Evolutionary conservation across 2,888 invertebrate species (phyloP).

Genomic region (Lysandra bellargus): DNA sequence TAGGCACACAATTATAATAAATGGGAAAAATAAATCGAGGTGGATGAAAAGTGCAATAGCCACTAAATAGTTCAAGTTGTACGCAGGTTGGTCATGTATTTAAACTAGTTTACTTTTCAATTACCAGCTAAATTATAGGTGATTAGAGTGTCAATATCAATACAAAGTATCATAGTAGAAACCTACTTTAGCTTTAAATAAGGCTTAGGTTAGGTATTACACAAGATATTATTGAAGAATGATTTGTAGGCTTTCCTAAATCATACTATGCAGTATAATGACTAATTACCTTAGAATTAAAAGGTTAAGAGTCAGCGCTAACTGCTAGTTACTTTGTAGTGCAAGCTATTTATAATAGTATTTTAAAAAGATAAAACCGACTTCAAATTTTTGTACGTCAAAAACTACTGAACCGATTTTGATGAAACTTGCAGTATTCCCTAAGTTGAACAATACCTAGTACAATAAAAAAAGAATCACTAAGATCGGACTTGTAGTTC

Average conservation of each 20-base stretch:
- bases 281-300: neutral
- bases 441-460: no score
- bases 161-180: neutral
- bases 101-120: neutral
- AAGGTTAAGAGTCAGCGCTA: no score
- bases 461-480: no score
- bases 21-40: neutral
- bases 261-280: neutral
- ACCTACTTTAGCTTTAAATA: conserved; percentile 3
- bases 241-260: neutral
- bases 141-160: conserved; percentile 2
- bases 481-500: no score
- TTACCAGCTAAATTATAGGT: neutral
- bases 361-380: no score
- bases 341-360: no score
- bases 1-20: neutral
- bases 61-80: conserved; percentile 7
- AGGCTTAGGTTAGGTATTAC: neutral
- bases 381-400: no score
- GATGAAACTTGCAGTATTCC: no score
- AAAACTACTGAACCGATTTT: no score
- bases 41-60: neutral
- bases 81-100: conserved; percentile 4
- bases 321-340: no score
- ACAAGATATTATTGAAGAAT: neutral